Evolutionary conservation across 2,113 vertebrate species (phyloP), one percentile per base, ranked within the genome.

Genomic region (Thalassoma bifasciatum): DNA sequence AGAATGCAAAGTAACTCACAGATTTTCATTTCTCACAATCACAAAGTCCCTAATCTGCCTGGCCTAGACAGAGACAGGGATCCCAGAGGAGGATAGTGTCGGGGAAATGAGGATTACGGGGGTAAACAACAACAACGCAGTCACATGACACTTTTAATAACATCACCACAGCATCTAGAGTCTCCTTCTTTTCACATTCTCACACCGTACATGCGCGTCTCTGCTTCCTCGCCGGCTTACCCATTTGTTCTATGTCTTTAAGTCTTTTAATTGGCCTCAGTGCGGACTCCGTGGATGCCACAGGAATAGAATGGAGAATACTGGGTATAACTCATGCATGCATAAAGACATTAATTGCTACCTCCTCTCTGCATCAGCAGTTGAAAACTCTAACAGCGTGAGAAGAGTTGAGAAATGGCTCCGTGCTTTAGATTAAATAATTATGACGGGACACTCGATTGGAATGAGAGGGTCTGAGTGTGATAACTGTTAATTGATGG

Each of bases 121-220:
- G 77, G 75, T 77, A 85, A 89, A 85, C 74, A 76, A 79, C 73
- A 74, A 57, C n/a, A 21, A 19, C 30, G 3, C 42, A 76, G 30
- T 81, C 77, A 82, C 37, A 78, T 77, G 60, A 62, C 75, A 83
- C 66, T 58, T 82, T 76, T 83, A 73, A 80, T 86, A 69, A 80
- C 44, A 47, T 58, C 52, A 24, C 19, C 44, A 61, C 37, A 11
- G 22, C 47, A 22, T 61, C 26, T 53, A 34, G 9, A 59, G 12
- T 54, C 42, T 54, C 30, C 4, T n/a, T 17, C 23, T 46, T 50
- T 24, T 75, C 14, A 14, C 24, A 13, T 14, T 37, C 2, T 23
- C 37, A 50, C 61, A 40, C 50, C 21, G 11, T 37, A 23, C 63
- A 30, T 36, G 34, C 49, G 8, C 16, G 38, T 63, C 12, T 59